phyloP scores from a whole-genome alignment of 1,140 invertebrate genomes.

The Atta texana region DNA sequence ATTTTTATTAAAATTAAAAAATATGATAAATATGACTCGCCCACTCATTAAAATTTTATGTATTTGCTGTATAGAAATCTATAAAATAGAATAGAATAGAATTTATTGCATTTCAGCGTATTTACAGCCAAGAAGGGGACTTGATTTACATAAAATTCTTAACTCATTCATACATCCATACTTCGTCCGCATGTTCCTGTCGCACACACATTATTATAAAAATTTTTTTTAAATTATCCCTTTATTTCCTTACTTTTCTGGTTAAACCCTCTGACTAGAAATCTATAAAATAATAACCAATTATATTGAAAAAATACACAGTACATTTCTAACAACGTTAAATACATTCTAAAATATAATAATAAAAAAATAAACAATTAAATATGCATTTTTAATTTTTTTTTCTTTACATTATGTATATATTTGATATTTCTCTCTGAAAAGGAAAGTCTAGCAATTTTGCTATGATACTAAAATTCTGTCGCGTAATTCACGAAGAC shows the following conservation, averaged over 20 bases:
- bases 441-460: constrained; percentile 9
- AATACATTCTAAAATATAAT: background rate
- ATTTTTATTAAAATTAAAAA: too few relatives aligned
- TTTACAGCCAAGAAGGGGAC: too few relatives aligned
- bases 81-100: too few relatives aligned
- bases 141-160: too few relatives aligned
- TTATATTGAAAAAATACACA: background rate
- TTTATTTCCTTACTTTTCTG: too few relatives aligned
- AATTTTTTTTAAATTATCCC: too few relatives aligned
- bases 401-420: background rate
- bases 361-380: background rate
- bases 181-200: too few relatives aligned
- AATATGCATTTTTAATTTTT: background rate
- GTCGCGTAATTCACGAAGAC: constrained; percentile 34
- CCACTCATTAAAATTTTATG: too few relatives aligned
- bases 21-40: too few relatives aligned
- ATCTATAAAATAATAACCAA: background rate
- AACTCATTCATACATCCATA: too few relatives aligned
- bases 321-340: background rate
- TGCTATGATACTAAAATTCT: constrained; percentile 26
- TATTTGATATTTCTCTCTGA: background rate
- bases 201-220: too few relatives aligned
- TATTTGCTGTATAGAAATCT: background rate
- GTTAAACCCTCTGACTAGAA: background rate
- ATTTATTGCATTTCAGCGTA: too few relatives aligned